These are phyloP conservation scores for Cercocebus atys DNA, from an alignment of 2,113 vertebrate species.

Conservation along the genomic window DNA sequence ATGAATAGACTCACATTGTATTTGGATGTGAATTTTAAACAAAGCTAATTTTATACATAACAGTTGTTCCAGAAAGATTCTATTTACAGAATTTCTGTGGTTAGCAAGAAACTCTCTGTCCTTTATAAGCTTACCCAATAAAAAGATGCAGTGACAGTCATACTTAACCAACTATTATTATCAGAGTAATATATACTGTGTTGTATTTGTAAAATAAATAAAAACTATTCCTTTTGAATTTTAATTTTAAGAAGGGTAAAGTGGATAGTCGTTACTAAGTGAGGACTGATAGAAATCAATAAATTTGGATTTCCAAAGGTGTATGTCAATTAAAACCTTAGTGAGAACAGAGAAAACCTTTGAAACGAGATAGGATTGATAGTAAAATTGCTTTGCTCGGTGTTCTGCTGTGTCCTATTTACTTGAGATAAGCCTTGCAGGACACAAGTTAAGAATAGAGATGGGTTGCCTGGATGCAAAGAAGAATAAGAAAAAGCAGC, in stretches of 20 bases:
- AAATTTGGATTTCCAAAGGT: constrained; percentile 16
- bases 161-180: constrained; percentile 60
- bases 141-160: constrained; percentile 70
- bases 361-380: neutral
- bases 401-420: neutral
- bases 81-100: constrained; percentile 79
- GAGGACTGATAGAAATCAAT: neutral
- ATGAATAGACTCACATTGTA: constrained; percentile 68
- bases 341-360: neutral
- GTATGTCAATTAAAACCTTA: constrained; percentile 8
- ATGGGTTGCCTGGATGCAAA: constrained; percentile 4
- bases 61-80: constrained; percentile 80
- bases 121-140: constrained; percentile 60
- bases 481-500: neutral
- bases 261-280: constrained; percentile 26
- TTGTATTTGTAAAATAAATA: constrained; percentile 58
- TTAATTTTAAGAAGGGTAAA: constrained; percentile 54
- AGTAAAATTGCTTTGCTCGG: neutral
- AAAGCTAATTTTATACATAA: constrained; percentile 81
- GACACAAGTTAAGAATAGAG: neutral
- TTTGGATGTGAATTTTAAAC: constrained; percentile 80
- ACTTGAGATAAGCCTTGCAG: neutral
- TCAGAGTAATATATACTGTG: neutral
- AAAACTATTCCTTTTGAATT: neutral
- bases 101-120: constrained; percentile 76